A percentile compares a stretch with the other conserved stretches of the same genome.
Conservation (phyloP, 1,140 invertebrate genomes). For the Bombus affinis region DNA sequence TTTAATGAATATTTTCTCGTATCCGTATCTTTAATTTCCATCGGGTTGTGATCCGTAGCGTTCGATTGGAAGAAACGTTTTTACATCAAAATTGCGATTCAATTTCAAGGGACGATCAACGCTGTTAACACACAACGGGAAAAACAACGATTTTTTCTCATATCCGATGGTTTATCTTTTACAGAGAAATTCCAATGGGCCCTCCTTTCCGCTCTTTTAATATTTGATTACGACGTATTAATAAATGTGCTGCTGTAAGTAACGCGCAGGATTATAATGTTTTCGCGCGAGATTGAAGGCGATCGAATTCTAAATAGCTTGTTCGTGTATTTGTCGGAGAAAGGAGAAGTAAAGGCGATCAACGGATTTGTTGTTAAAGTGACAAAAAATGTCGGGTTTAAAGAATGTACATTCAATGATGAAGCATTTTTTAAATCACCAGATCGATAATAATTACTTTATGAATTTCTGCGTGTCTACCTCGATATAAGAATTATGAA, state of each 20-base stretch:
- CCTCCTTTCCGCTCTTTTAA: neutral
- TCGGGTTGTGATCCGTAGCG: neutral
- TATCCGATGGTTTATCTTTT: conserved; percentile 3
- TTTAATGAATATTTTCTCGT: neutral
- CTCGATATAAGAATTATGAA: neutral
- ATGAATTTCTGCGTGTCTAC: neutral
- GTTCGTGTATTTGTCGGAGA: neutral
- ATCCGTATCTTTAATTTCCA: conserved; percentile 7
- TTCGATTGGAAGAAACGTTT: conserved; percentile 16
- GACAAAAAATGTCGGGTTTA: neutral
- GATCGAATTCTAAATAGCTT: neutral
- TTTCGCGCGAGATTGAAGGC: neutral
- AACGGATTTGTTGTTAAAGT: neutral
- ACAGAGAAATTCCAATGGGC: neutral
- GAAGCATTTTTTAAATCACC: neutral
- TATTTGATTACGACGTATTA: conserved; percentile 40
- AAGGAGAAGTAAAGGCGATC: neutral
- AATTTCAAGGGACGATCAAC: conserved; percentile 16
- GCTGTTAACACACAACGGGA: neutral
- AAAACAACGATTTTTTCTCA: conserved; percentile 35
- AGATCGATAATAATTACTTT: neutral
- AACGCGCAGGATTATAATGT: conserved; percentile 8
- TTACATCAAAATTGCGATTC: conserved; percentile 16
- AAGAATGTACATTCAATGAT: neutral
- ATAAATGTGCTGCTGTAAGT: neutral